Evolutionary conservation across 2,888 invertebrate species (phyloP).

Genomic region (Mesorhabditis sp.): DNA sequence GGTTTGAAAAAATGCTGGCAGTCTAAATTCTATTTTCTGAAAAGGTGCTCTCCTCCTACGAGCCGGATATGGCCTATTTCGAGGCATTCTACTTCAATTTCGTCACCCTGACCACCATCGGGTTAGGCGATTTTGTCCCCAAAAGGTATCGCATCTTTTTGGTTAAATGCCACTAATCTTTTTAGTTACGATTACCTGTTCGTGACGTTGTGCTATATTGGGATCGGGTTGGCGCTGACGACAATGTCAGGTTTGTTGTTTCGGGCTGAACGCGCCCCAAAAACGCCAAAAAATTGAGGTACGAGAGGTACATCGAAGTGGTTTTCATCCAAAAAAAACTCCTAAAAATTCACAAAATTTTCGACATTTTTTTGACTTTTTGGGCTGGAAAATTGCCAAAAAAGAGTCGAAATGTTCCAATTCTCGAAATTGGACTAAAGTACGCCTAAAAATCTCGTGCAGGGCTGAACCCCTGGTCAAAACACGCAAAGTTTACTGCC

Average conservation of each 20-base stretch:
- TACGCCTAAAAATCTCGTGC: no score
- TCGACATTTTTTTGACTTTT: neutral
- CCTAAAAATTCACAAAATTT: neutral
- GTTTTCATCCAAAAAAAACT: neutral
- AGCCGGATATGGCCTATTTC: constrained; percentile 55
- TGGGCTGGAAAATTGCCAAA: neutral
- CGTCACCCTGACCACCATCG: constrained; percentile 50
- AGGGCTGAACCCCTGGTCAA: no score
- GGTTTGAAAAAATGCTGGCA: constrained; percentile 7
- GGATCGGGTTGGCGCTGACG: constrained; percentile 49
- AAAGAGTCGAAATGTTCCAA: no score
- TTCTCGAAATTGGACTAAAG: no score
- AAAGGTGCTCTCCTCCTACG: constrained; percentile 44
- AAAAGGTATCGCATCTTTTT: constrained; percentile 25
- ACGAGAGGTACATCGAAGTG: no score
- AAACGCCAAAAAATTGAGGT: no score
- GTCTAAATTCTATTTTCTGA: neutral
- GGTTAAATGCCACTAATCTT: constrained; percentile 5
- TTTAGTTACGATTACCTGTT: constrained; percentile 46
- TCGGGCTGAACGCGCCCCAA: no score
- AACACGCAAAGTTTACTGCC: no score
- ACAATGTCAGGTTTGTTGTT: constrained; percentile 32
- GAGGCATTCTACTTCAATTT: constrained; percentile 55
- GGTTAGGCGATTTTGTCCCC: constrained; percentile 52
- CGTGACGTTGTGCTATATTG: constrained; percentile 46